Evolutionary conservation across 2,888 invertebrate species (phyloP), one percentile per base, ranked within the genome.

Genomic region (Eulithis testata): DNA sequence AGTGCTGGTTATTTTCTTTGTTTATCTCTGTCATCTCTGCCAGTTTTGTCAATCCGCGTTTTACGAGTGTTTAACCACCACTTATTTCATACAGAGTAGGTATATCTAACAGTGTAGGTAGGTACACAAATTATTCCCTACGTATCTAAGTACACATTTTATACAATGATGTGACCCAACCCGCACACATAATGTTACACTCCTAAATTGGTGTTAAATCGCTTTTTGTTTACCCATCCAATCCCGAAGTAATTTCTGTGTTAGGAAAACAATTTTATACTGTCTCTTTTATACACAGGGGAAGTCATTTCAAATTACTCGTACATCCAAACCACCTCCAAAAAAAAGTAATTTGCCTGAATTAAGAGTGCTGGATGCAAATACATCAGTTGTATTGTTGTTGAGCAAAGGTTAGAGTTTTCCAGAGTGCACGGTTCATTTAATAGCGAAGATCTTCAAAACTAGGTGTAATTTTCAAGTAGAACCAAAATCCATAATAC

Each of bases 181-280:
- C 54, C 60, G 59, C 53, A 59, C 60, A 59, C 66, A 50, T 57
- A 66, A 63, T 57, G 56, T 51, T 70, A 74, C 70, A 67, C 64
- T 76, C 73, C 78, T 78, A 87, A 87, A 86, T 87, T 87, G 87
- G 83, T 85, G 83, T 83, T 84, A 87, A 88, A 88, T 87, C 84
- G 85, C 85, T 87, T 88, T 88, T 86, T 87, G 87, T 87, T 87
- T 86, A 83, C 83, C 76, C 81, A 83, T 85, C 82, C 87, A 84
- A 84, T 85, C 79, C 83, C 79, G 74, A 80, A 84, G 83, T 82
- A 85, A 86, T 86, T 87, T 83, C 78, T 80, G 76, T 82, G 82
- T 83, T 84, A 83, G 80, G 80, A 79, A 86, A 85, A 86, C 85
- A 82, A 84, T 84, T 82, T 84, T 75, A 79, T 80, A 78, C 76